A percentile compares a stretch with the other conserved stretches of the same genome.
Conservation (phyloP, 2,113 vertebrate species). For the Epinephelus fuscoguttatus region DNA sequence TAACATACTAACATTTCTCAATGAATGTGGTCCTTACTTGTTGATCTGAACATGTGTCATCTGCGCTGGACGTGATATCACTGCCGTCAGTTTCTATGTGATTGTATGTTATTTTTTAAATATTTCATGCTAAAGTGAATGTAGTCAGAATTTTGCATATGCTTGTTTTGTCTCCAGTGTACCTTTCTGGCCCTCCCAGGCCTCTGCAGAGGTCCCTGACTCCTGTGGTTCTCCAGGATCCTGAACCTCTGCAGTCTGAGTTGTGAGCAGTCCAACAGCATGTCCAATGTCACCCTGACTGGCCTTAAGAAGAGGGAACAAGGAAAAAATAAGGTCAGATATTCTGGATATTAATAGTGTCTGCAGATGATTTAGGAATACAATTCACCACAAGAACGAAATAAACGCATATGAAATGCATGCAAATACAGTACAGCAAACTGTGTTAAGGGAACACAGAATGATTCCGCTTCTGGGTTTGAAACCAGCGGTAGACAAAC, state of each 20-base stretch:
- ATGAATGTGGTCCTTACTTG: neutral
- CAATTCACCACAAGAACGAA: neutral
- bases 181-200: slow-evolving; percentile 81
- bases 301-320: slow-evolving; percentile 79
- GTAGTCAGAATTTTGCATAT: neutral
- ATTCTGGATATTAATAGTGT: neutral
- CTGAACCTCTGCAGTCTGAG: slow-evolving; percentile 72
- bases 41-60: neutral
- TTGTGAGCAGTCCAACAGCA: slow-evolving; percentile 90
- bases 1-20: neutral
- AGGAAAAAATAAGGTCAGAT: neutral
- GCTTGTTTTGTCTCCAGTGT: neutral
- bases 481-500: neutral
- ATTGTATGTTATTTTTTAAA: neutral
- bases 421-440: neutral
- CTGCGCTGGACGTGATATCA: neutral
- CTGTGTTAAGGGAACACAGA: neutral
- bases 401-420: neutral
- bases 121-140: neutral
- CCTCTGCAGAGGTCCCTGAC: slow-evolving; percentile 66
- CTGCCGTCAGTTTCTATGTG: neutral
- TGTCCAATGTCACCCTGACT: slow-evolving; percentile 92
- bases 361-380: neutral
- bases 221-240: slow-evolving; percentile 76
- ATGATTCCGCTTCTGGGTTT: neutral